These are phyloP conservation scores for Elachura formosa DNA, from an alignment of 2,113 vertebrate species.

Conservation along the genomic window DNA sequence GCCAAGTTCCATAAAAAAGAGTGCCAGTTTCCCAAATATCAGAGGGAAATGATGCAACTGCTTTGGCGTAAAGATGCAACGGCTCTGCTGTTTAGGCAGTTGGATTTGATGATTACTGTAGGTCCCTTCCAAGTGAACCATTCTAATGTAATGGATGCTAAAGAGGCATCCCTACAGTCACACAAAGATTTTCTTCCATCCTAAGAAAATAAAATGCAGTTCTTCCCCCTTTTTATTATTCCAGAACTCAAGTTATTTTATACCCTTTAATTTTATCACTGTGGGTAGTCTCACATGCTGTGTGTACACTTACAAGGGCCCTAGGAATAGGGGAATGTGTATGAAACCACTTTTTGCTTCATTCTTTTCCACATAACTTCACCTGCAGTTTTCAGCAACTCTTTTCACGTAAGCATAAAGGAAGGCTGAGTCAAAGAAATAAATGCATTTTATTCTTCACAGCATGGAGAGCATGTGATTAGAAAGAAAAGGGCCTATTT, in stretches of 20 bases:
- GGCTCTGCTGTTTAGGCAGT: not conserved
- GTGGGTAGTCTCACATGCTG: not conserved
- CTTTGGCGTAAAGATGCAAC: not conserved
- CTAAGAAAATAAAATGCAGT: not conserved
- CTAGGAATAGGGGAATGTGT: not conserved
- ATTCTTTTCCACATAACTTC: slow-evolving; percentile 25
- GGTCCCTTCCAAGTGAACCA: not conserved
- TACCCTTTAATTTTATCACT: not conserved
- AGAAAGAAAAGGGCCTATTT: slow-evolving; percentile 18
- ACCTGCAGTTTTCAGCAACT: slow-evolving; percentile 17
- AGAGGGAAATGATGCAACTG: not conserved
- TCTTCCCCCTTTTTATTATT: not conserved
- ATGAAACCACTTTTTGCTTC: not conserved
- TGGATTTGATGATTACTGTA: not conserved
- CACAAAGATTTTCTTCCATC: not conserved
- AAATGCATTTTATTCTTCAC: slow-evolving; percentile 49
- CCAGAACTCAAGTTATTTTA: not conserved
- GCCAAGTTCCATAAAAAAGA: not conserved
- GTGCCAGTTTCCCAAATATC: not conserved
- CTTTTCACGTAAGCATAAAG: slow-evolving; percentile 9
- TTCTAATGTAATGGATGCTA: not conserved
- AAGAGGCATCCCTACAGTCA: not conserved
- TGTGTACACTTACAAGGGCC: not conserved
- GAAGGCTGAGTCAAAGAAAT: slow-evolving; percentile 34
- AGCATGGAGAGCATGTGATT: slow-evolving; percentile 37